These are phyloP conservation scores for Tinamus major DNA, from an alignment of 2,797 vertebrate species.

Conservation along the genomic window DNA sequence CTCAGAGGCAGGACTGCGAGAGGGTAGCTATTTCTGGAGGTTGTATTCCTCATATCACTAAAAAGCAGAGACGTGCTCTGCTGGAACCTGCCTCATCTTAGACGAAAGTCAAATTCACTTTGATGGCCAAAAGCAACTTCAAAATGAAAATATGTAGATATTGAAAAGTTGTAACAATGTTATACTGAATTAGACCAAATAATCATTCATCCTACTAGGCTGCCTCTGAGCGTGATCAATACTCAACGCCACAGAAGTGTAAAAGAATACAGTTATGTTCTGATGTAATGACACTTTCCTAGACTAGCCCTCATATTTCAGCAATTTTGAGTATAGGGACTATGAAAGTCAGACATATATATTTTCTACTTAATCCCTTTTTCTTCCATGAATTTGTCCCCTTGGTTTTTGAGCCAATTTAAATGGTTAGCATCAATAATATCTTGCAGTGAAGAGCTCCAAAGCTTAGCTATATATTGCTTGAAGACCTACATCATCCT, in stretches of 20 bases:
- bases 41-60: background rate
- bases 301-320: background rate
- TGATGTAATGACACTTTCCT: accelerated
- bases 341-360: background rate
- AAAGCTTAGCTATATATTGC: background rate
- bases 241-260: background rate
- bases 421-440: background rate
- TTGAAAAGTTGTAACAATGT: background rate
- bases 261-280: accelerated
- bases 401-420: background rate
- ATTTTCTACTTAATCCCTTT: background rate
- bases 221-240: background rate
- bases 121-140: background rate
- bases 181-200: background rate
- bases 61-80: background rate
- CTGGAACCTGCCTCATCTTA: background rate
- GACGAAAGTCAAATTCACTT: background rate
- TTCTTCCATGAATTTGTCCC: background rate
- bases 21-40: background rate
- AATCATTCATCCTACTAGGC: background rate
- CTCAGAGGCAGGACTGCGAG: background rate
- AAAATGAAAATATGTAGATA: background rate
- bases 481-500: background rate
- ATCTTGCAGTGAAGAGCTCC: background rate
- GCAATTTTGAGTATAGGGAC: background rate